These are phyloP conservation scores for Antitype chi DNA, from an alignment of 2,888 invertebrate species.

Conservation along the genomic window DNA sequence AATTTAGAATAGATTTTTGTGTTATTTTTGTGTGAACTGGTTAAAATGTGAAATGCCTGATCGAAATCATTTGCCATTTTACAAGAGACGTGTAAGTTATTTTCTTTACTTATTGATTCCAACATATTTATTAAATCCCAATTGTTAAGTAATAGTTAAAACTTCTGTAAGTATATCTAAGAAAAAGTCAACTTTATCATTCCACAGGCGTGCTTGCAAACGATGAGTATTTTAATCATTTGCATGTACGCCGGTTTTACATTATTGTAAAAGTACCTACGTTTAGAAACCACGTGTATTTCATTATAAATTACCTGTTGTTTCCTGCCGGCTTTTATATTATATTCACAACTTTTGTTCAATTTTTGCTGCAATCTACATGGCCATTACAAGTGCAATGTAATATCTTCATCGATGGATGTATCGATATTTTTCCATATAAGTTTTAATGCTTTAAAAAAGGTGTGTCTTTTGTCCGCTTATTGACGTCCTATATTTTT, in stretches of 20 bases:
- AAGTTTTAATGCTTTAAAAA: neutral
- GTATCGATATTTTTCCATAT: neutral
- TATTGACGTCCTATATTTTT: conserved; percentile 30
- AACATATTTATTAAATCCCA: too few species aligned
- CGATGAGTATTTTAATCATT: too few species aligned
- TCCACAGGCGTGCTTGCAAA: neutral
- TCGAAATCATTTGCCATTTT: conserved; percentile 80
- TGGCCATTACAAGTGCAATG: neutral
- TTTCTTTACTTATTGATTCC: neutral
- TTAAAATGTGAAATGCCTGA: conserved; percentile 84
- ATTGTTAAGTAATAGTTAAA: neutral
- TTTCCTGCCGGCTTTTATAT: neutral
- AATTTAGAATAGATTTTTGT: conserved; percentile 36
- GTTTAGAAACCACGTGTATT: conserved; percentile 6
- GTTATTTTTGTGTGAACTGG: conserved; percentile 58
- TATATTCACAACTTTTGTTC: too few species aligned
- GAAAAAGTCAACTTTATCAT: neutral
- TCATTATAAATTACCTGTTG: conserved; percentile 1
- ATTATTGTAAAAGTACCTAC: neutral
- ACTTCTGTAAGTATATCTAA: neutral
- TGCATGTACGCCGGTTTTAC: too few species aligned
- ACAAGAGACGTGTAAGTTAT: conserved; percentile 81
- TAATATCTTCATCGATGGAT: neutral
- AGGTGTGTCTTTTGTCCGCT: neutral
- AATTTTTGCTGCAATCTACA: neutral